Evolutionary conservation across 2,797 vertebrate genomes (phyloP), one percentile per base, ranked within the genome.

Genomic region (Urosaurus nigricauda): DNA sequence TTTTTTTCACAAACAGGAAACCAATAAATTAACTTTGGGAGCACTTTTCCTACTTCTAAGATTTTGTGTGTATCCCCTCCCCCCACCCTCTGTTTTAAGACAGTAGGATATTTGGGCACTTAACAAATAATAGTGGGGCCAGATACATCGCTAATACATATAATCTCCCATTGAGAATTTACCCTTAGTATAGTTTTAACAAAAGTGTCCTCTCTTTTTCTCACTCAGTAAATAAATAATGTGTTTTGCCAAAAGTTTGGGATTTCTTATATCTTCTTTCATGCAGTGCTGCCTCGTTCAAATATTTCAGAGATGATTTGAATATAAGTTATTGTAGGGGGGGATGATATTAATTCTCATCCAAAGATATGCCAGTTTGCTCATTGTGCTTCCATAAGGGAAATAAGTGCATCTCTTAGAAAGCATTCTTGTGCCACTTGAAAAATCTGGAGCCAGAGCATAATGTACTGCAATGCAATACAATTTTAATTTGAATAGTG

Each of bases 401-500:
- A 65, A 86, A 88, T 86, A 85, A 19, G 26, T 74, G 17, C 40
- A 63, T 86, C 21, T 88, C 35, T 73, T 63, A 84, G 77, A 85
- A 82, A 68, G 35, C 32, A 29, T 74, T 81, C 58, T 79, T 63
- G n/a, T 53, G 26, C 60, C 71, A 51, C 56, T 84, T 84, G 65
- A 84, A 86, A 65, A 86, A 79, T 83, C 13, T 56, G 73, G 26
- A 74, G 56, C 79, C 75, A 35, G 56, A 40, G 43, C 75, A 89
- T 87, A 86, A 86, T 83, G 70, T 58, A 83, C 35, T 74, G 80
- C 79, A 86, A 65, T 79, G 14, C 21, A 65, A 73, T 88, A 73
- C 73, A 91, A 89, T 84, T 91, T 89, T 87, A 89, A 88, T 89
- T 89, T 89, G 84, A 91, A 91, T 87, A 84, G 65, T 73, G 56